Conservation (phyloP, 2,113 vertebrate genomes). For the Polyodon spathula region DNA sequence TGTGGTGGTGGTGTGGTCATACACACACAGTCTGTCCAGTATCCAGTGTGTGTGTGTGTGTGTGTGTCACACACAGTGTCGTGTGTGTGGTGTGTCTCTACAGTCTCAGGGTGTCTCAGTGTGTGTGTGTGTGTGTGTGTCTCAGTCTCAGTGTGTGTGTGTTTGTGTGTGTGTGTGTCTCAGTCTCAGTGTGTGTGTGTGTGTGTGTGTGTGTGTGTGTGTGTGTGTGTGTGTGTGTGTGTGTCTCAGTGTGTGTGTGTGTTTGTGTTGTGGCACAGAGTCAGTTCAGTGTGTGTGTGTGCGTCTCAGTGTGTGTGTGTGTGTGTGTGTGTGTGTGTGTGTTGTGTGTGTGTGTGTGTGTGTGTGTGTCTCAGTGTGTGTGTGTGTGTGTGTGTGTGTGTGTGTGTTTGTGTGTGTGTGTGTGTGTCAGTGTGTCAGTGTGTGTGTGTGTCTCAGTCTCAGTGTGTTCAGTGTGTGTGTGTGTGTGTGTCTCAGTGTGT, state of each 20-base stretch:
- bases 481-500: slow-evolving; percentile 4
- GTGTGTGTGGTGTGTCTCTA: slow-evolving; percentile 1
- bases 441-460: background rate
- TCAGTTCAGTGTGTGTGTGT: slow-evolving; percentile 3
- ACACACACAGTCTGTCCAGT: too few species aligned
- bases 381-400: too few species aligned
- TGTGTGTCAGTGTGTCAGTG: slow-evolving; percentile 29
- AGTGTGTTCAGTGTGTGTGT: too few species aligned
- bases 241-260: slow-evolving; percentile 1
- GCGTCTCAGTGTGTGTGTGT: background rate
- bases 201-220: background rate
- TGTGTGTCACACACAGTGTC: too few species aligned
- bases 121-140: too few species aligned
- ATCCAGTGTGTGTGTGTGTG: too few species aligned
- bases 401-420: too few species aligned
- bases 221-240: background rate
- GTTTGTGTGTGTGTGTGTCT: slow-evolving; percentile 4
- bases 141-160: background rate
- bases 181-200: background rate
- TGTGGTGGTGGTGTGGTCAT: too few species aligned
- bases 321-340: too few species aligned
- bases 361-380: too few species aligned
- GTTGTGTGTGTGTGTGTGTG: too few species aligned
- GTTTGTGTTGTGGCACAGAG: too few species aligned
- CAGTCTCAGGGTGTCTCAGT: background rate